Evolutionary conservation across 2,797 vertebrate species (phyloP).

Genomic region (Bufotes viridis): DNA sequence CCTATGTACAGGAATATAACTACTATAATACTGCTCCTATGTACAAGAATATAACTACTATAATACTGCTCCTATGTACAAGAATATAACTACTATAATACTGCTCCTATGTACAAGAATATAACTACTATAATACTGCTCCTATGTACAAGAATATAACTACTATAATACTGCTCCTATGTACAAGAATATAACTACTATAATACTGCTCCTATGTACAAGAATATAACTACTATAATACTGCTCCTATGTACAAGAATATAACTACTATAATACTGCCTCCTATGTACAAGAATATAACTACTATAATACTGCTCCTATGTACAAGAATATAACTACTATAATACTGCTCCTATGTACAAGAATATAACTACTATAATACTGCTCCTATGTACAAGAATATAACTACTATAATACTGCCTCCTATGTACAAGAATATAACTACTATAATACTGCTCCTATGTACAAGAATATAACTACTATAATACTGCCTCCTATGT

Average conservation of each 20-base stretch:
- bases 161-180: too few species aligned
- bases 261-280: too few species aligned
- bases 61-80: too few species aligned
- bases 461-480: not conserved
- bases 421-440: not conserved
- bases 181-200: too few species aligned
- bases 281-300: not conserved
- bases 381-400: not conserved
- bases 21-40: too few species aligned
- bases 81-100: too few species aligned
- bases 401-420: not conserved
- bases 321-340: not conserved
- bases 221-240: not conserved
- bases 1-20: too few species aligned
- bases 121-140: too few species aligned
- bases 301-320: not conserved
- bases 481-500: not conserved
- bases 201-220: not conserved
- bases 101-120: too few species aligned
- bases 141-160: too few species aligned
- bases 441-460: not conserved
- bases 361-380: not conserved
- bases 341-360: not conserved
- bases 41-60: too few species aligned
- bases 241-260: not conserved